Conservation (phyloP, 1,140 invertebrate genomes). For the Drosophila parvula region DNA sequence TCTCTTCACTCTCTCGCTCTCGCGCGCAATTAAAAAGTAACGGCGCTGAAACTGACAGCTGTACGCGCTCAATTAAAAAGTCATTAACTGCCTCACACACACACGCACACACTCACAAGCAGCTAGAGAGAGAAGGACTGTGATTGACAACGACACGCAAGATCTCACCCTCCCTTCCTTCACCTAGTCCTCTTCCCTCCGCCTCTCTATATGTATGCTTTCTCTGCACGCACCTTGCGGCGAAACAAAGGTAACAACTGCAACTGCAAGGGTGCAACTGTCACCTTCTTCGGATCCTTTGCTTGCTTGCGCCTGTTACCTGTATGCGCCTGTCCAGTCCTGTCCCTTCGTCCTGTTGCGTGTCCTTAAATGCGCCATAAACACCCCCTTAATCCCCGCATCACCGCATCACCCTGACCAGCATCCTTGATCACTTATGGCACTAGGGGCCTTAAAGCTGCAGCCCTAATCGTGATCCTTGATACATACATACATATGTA, state of each 20-base stretch:
- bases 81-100: constrained; percentile 63
- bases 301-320: constrained; percentile 5
- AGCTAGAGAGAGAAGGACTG: constrained; percentile 41
- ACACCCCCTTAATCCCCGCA: constrained; percentile 22
- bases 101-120: constrained; percentile 3
- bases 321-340: constrained; percentile 5
- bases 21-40: constrained; percentile 64
- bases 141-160: constrained; percentile 77
- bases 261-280: constrained; percentile 31
- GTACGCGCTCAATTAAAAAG: constrained; percentile 80
- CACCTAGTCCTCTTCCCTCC: background rate
- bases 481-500: too few relatives aligned
- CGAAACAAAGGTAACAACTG: constrained; percentile 11
- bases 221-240: constrained; percentile 42
- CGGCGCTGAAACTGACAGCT: constrained; percentile 74
- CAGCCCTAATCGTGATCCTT: background rate
- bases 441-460: background rate
- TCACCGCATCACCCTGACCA: background rate
- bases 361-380: constrained; percentile 70
- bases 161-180: constrained; percentile 29
- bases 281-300: constrained; percentile 2
- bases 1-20: constrained; percentile 2
- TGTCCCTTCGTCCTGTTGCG: constrained; percentile 46
- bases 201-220: constrained; percentile 62
- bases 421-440: background rate